A percentile compares a stretch with the other conserved stretches of the same genome.
phyloP scores from a whole-genome alignment of 1,140 invertebrate genomes.

The Caenorhabditis remanei region DNA sequence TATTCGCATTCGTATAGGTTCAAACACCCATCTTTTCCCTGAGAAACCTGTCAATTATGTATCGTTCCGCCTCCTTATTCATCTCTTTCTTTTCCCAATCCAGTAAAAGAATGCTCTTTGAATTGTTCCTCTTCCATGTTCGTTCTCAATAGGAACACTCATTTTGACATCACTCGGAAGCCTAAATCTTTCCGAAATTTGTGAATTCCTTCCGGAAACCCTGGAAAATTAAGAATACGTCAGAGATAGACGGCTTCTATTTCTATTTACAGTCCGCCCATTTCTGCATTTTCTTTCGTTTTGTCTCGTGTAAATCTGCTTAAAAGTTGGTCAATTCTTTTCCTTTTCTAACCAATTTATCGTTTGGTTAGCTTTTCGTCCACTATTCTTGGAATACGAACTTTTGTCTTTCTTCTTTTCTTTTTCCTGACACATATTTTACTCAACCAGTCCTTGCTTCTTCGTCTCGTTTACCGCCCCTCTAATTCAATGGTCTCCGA shows the following conservation, averaged over 20 bases:
- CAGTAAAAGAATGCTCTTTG: background rate
- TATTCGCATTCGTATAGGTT: background rate
- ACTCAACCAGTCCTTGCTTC: background rate
- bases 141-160: background rate
- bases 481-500: constrained; percentile 50
- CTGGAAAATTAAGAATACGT: background rate
- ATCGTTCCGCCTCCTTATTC: constrained; percentile 13
- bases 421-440: constrained; percentile 27
- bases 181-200: background rate
- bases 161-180: constrained; percentile 45
- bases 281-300: background rate
- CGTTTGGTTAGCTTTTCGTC: constrained; percentile 20
- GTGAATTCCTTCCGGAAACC: background rate
- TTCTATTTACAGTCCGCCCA: constrained; percentile 26
- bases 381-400: background rate
- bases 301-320: constrained; percentile 25
- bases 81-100: background rate
- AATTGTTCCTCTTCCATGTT: too few relatives aligned
- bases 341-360: constrained; percentile 42
- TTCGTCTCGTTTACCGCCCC: constrained; percentile 30
- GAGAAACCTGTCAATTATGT: constrained; percentile 42
- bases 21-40: background rate
- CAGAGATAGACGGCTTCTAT: constrained; percentile 24
- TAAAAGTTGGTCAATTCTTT: background rate
- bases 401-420: constrained; percentile 34